Evolutionary conservation across 2,797 vertebrate genomes (phyloP).

Genomic region (Schizopygopsis pylzovi): DNA sequence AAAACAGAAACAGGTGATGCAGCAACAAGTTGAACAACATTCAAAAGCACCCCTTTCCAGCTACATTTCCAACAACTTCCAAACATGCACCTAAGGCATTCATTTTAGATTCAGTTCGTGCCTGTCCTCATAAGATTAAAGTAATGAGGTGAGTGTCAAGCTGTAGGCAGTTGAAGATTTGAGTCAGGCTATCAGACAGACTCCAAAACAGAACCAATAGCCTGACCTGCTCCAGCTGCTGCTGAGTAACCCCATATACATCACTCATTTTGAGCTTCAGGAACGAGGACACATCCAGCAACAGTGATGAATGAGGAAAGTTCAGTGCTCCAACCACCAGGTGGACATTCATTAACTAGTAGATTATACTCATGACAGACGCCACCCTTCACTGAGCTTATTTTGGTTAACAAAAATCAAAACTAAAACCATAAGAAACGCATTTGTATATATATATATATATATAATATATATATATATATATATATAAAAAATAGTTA

Average conservation of each 20-base stretch:
- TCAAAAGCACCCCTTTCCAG: background rate
- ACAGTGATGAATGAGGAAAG: constrained; percentile 41
- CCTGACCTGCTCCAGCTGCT: background rate
- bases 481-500: too few species aligned
- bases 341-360: constrained; percentile 7
- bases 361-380: background rate
- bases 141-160: constrained; percentile 23
- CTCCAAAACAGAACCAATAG: constrained; percentile 12
- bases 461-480: too few species aligned
- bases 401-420: background rate
- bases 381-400: background rate
- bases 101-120: constrained; percentile 30
- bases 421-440: background rate
- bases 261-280: background rate
- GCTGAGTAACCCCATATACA: background rate
- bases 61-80: background rate
- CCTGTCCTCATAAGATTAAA: constrained; percentile 22
- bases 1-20: background rate
- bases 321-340: constrained; percentile 24
- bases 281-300: constrained; percentile 21
- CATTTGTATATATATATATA: background rate
- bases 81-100: background rate
- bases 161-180: constrained; percentile 16
- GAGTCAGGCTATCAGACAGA: constrained; percentile 22
- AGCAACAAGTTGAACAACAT: background rate